phyloP scores from a whole-genome alignment of 2,113 vertebrate species.

The Tragelaphus imberbis region DNA sequence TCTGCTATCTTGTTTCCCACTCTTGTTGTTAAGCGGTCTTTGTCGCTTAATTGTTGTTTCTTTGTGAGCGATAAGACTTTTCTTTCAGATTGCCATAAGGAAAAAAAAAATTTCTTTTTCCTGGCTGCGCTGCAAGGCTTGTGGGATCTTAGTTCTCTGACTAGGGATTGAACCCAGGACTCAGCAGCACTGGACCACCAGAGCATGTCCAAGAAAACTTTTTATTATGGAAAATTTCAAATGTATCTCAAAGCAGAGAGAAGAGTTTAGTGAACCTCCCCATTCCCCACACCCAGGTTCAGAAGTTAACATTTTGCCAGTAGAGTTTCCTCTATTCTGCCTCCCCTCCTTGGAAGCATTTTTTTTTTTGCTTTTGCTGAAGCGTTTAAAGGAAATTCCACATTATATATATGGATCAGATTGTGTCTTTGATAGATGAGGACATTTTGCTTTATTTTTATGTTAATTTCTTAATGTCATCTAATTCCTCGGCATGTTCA shows the following conservation, averaged over 20 bases:
- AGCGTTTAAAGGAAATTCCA: neutral
- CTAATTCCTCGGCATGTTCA: neutral
- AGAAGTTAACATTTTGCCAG: neutral
- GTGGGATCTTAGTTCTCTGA: neutral
- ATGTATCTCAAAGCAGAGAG: neutral
- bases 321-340: neutral
- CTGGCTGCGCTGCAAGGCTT: no score
- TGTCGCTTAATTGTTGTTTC: neutral
- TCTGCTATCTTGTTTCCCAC: neutral
- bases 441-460: neutral
- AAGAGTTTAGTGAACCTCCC: neutral
- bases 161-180: neutral
- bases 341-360: neutral
- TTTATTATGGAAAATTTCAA: neutral
- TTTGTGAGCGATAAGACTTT: neutral
- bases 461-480: neutral
- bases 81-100: neutral
- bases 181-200: neutral
- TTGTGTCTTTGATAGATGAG: neutral
- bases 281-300: neutral
- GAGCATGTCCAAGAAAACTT: neutral
- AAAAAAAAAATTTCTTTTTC: neutral
- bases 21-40: conserved; percentile 2
- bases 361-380: neutral
- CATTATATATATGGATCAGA: neutral